phyloP scores from a whole-genome alignment of 2,797 vertebrate species.

The Antrozous pallidus region DNA sequence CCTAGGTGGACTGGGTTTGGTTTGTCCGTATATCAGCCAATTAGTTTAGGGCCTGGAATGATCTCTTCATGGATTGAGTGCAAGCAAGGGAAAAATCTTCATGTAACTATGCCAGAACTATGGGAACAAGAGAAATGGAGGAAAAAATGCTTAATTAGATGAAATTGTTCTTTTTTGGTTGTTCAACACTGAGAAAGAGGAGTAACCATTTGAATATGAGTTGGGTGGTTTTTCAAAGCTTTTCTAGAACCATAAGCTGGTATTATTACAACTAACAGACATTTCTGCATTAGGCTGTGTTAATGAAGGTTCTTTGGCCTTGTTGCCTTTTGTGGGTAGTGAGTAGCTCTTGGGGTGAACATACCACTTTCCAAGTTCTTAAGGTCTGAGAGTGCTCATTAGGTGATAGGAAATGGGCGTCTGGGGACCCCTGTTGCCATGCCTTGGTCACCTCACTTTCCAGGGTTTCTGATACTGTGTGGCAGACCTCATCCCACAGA shows the following conservation, averaged over 20 bases:
- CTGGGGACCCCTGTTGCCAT: background rate
- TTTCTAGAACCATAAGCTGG: slow-evolving; percentile 5
- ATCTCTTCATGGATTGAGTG: background rate
- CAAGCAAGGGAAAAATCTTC: background rate
- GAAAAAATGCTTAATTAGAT: slow-evolving; percentile 4
- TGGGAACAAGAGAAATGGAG: slow-evolving; percentile 10
- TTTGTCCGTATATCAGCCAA: background rate
- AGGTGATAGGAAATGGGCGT: background rate
- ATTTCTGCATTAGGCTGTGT: background rate
- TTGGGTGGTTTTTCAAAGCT: slow-evolving; percentile 46
- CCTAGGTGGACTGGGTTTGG: background rate
- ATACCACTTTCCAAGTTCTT: background rate
- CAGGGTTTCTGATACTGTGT: background rate
- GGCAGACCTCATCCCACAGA: background rate
- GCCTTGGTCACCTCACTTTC: background rate
- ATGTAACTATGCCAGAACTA: background rate
- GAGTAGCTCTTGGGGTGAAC: background rate
- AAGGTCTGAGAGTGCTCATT: background rate
- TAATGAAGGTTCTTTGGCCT: slow-evolving; percentile 3
- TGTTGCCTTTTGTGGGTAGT: background rate
- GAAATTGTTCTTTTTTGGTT: slow-evolving; percentile 54
- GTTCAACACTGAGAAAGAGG: background rate
- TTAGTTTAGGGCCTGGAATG: background rate
- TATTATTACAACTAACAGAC: background rate
- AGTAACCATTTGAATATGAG: slow-evolving; percentile 24